Percentiles rank a stretch among this genome's conserved stretches.
phyloP scores from a whole-genome alignment of 2,113 vertebrate species.

The Lycaon pictus region DNA sequence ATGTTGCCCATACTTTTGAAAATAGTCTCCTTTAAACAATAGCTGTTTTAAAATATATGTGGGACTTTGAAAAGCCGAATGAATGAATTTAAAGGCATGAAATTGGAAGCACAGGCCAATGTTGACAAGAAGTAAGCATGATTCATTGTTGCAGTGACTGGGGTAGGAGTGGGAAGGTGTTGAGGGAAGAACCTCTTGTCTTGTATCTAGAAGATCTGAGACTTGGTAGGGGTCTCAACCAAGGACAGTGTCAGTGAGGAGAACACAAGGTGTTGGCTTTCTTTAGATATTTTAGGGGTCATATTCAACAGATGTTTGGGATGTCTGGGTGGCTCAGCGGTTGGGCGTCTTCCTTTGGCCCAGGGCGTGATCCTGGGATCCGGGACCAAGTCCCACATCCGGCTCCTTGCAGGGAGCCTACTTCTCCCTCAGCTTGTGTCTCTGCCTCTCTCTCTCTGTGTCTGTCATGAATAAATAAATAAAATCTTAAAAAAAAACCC shows the following conservation, averaged over 20 bases:
- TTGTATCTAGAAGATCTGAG: not conserved
- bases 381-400: too few species aligned
- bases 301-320: not conserved
- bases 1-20: not conserved
- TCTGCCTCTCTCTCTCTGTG: too few species aligned
- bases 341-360: too few species aligned
- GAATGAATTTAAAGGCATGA: not conserved
- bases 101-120: not conserved
- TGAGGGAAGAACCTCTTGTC: not conserved
- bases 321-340: too few species aligned
- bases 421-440: too few species aligned
- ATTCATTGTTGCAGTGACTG: not conserved
- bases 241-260: not conserved
- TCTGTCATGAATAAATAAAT: too few species aligned
- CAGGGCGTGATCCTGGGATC: too few species aligned
- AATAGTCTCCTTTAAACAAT: not conserved
- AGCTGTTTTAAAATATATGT: not conserved
- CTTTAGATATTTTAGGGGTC: not conserved
- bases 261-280: not conserved
- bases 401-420: too few species aligned
- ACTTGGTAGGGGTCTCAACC: not conserved
- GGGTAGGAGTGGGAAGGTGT: not conserved
- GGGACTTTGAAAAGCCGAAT: not conserved
- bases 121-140: not conserved
- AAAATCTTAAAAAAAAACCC: too few species aligned